A percentile compares a stretch with the other conserved stretches of the same genome.
Evolutionary conservation across 2,113 vertebrate species (phyloP).

Genomic region (Pseudonaja textilis): DNA sequence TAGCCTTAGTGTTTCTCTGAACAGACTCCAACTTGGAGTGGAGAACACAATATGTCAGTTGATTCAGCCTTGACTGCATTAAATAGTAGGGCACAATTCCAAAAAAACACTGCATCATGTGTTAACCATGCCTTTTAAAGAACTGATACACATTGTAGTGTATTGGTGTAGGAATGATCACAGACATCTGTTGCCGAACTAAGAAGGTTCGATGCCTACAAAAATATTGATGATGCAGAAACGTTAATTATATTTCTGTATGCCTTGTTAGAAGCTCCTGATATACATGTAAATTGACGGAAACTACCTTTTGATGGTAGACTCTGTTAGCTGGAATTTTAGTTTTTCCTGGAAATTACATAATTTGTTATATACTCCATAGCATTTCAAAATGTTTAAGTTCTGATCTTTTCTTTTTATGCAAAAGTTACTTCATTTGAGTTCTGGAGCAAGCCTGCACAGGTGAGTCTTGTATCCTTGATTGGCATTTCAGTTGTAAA

Average conservation of each 20-base stretch:
- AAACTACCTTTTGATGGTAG: background rate
- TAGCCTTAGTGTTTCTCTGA: background rate
- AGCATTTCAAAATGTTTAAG: background rate
- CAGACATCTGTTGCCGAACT: background rate
- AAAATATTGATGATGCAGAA: background rate
- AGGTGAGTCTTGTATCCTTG: background rate
- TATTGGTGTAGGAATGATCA: background rate
- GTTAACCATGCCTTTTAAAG: constrained; percentile 5
- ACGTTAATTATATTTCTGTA: background rate
- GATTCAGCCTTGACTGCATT: background rate
- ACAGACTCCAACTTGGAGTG: background rate
- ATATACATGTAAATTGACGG: background rate
- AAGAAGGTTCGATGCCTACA: background rate
- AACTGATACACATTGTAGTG: background rate
- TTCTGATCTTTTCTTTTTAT: background rate
- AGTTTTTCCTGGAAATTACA: background rate
- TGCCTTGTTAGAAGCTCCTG: background rate
- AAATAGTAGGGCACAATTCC: constrained; percentile 17
- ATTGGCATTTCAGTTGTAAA: background rate
- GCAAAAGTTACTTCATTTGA: background rate
- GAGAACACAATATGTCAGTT: background rate
- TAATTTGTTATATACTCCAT: background rate
- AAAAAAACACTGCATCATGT: background rate
- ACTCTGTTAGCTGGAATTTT: background rate
- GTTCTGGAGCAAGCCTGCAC: background rate